These are phyloP conservation scores for Acrocera orbiculus DNA, from an alignment of 2,888 invertebrate species.

Conservation along the genomic window DNA sequence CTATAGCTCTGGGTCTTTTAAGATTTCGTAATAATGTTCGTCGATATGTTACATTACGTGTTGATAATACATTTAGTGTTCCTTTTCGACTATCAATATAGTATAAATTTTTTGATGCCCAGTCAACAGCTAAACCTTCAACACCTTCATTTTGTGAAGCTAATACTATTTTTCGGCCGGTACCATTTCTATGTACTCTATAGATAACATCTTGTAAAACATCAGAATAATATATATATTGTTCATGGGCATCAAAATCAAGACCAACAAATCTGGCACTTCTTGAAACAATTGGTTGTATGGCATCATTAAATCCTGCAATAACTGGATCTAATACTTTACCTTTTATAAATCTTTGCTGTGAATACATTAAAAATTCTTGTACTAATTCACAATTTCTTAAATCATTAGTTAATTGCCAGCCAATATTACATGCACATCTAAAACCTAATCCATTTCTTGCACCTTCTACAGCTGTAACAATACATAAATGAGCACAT, in stretches of 20 bases:
- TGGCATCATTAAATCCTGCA: constrained; percentile 87
- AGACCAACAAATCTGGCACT: constrained; percentile 86
- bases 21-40: constrained; percentile 70
- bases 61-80: constrained; percentile 80
- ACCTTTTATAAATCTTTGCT: constrained; percentile 89
- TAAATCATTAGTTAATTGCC: constrained; percentile 52
- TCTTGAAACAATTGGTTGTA: constrained; percentile 79
- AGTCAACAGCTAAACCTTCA: constrained; percentile 87
- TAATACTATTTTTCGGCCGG: constrained; percentile 69
- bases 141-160: constrained; percentile 96
- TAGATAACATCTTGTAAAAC: constrained; percentile 91
- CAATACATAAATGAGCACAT: constrained; percentile 87
- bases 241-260: constrained; percentile 80
- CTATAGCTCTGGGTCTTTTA: constrained; percentile 87
- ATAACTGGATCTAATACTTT: constrained; percentile 74
- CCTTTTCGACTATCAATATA: constrained; percentile 91
- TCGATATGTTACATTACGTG: constrained; percentile 66
- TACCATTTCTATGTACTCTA: constrained; percentile 59
- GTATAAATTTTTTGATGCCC: constrained; percentile 89
- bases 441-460: constrained; percentile 61
- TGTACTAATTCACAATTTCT: constrained; percentile 64
- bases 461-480: constrained; percentile 53
- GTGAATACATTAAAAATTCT: constrained; percentile 88
- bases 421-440: constrained; percentile 85
- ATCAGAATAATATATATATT: constrained; percentile 93